Evolutionary conservation across 2,888 invertebrate genomes (phyloP).

Genomic region (Heterodera filipjevi): DNA sequence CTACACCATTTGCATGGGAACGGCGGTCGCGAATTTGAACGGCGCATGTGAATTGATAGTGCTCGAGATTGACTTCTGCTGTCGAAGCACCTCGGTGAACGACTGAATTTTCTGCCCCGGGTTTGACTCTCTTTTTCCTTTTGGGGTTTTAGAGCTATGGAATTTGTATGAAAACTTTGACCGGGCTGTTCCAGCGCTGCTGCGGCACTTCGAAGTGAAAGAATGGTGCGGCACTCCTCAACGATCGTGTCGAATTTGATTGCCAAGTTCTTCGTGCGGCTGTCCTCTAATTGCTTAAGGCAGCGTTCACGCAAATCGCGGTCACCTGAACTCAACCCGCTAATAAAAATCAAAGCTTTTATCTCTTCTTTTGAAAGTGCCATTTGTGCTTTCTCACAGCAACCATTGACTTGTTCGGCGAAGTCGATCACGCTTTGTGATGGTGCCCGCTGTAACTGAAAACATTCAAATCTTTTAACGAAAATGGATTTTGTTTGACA

Average conservation of each 20-base stretch:
- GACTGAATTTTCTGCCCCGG: background rate
- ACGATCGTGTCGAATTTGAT: background rate
- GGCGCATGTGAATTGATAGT: too few relatives aligned
- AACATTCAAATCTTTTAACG: too few relatives aligned
- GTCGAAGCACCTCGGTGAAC: too few relatives aligned
- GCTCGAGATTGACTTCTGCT: too few relatives aligned
- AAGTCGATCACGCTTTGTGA: background rate
- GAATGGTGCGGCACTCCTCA: background rate
- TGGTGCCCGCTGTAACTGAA: background rate
- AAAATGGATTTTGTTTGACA: too few relatives aligned
- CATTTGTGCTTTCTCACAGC: background rate
- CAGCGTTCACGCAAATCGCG: background rate
- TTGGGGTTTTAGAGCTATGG: background rate
- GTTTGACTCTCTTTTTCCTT: background rate
- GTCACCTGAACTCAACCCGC: background rate
- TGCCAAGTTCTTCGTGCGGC: background rate
- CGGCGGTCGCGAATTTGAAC: too few relatives aligned
- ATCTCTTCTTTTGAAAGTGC: background rate
- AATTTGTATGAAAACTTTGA: background rate
- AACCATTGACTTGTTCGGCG: background rate
- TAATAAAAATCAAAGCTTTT: background rate
- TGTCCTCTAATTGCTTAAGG: background rate
- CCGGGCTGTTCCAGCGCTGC: background rate
- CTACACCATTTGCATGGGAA: too few relatives aligned
- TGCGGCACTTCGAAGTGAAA: background rate